Evolutionary conservation across 2,888 invertebrate species (phyloP).

Genomic region (Trichacis sp.): DNA sequence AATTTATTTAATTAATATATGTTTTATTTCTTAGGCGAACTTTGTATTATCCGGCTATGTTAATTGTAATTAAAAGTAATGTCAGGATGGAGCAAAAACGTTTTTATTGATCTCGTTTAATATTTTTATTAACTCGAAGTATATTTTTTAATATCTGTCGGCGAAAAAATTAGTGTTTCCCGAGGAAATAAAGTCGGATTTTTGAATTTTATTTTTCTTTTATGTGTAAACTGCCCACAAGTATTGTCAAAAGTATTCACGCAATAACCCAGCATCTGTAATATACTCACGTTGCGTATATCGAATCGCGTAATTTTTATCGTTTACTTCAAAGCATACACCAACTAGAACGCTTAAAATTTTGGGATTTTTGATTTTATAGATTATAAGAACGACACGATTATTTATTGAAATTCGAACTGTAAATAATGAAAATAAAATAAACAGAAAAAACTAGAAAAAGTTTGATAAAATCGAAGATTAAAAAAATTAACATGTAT

Average conservation of each 20-base stretch:
- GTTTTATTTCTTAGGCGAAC: background rate
- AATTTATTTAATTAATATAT: too few species aligned
- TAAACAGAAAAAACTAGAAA: background rate
- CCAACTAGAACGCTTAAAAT: background rate
- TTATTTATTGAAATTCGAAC: background rate
- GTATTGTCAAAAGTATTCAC: slow-evolving; percentile 34
- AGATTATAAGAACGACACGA: background rate
- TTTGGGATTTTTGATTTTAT: background rate
- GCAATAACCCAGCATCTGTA: background rate
- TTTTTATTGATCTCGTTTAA: slow-evolving; percentile 7
- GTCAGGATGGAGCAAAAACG: background rate
- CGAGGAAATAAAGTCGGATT: too few species aligned
- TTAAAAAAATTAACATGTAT: slow-evolving; percentile 5
- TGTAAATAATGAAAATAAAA: slow-evolving; percentile 1
- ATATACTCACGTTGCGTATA: background rate
- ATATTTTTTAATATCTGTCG: background rate
- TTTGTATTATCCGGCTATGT: background rate
- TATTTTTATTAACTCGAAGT: slow-evolving; percentile 11
- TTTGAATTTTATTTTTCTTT: too few species aligned
- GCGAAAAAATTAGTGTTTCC: too few species aligned
- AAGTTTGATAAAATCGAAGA: slow-evolving; percentile 1
- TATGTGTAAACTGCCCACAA: slow-evolving; percentile 27
- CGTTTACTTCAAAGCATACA: background rate
- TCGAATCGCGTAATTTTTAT: background rate
- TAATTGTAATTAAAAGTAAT: background rate